Evolutionary conservation across 2,888 invertebrate species (phyloP).

Genomic region (Papilio elwesi): DNA sequence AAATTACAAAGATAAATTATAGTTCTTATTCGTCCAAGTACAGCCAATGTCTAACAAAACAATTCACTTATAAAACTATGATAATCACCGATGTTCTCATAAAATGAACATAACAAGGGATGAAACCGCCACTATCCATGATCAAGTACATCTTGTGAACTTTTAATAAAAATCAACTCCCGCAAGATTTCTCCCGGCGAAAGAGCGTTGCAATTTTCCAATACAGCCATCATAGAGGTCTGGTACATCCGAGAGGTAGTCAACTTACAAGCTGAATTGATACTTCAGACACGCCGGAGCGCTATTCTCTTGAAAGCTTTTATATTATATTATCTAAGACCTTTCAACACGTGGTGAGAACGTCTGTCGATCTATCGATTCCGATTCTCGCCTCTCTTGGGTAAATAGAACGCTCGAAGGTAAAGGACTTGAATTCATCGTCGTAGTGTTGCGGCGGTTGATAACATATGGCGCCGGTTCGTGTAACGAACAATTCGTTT

Average conservation of each 20-base stretch:
- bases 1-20: too few relatives aligned
- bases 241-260: constrained; percentile 72
- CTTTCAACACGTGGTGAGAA: constrained; percentile 77
- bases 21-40: too few relatives aligned
- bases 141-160: constrained; percentile 60
- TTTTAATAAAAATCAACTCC: constrained; percentile 76
- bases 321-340: constrained; percentile 83
- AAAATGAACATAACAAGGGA: constrained; percentile 28
- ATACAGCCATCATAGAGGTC: constrained; percentile 73
- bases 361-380: constrained; percentile 80
- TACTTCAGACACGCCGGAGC: constrained; percentile 80
- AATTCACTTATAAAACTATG: constrained; percentile 7
- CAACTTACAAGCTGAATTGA: constrained; percentile 81
- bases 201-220: constrained; percentile 74
- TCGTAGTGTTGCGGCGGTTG: constrained; percentile 24
- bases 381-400: constrained; percentile 72
- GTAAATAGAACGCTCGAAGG: constrained; percentile 60
- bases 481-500: constrained; percentile 13
- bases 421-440: constrained; percentile 48
- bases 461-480: constrained; percentile 27
- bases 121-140: constrained; percentile 43
- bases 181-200: constrained; percentile 58
- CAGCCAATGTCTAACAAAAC: constrained; percentile 4
- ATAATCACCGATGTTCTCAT: constrained; percentile 20
- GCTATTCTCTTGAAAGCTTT: constrained; percentile 83